Evolutionary conservation across 1,140 invertebrate genomes (phyloP), one percentile per base, ranked within the genome.

Genomic region (Hypothenemus hampei): DNA sequence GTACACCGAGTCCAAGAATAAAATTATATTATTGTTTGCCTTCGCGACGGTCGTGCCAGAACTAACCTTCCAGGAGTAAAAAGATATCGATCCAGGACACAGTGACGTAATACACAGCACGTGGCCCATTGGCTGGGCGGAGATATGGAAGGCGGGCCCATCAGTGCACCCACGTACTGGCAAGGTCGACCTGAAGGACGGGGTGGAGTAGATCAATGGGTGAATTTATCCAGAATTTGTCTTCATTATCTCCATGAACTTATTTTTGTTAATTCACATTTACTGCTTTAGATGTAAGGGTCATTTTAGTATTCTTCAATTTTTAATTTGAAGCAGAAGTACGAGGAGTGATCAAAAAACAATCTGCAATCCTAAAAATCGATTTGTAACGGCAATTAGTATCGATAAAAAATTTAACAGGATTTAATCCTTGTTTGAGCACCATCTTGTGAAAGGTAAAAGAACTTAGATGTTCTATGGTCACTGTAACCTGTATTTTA

Each of bases 111-210:
- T 22, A 21, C 36, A 24, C 16, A 10, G 29, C 43, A 41, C 24
- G 37, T 33, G 61, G 57, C 65, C 43, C 24, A 41, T 33, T 21
- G 50, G 65, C 58, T 65, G 60, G 65, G 57, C 48, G 58, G 45
- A 43, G 44, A 55, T 29, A n/a, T 24, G 50, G 63, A 36, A 54
- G 54, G 55, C 51, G 35, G 52, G 33, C 39, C 26, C n/a, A 19
- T 11, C 10, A 15, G 23, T 18, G 21, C 54, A 24, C 54, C 45
- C 47, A 57, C 45, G 54, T 44, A 24, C 13, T 4, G 24, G 13
- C 52, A 55, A 57, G 54, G 54, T 49, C 54, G 29, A 35, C 11
- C 19, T 31, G 46, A 44, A 49, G 46, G 54, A 43, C 24, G 45
- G 19, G 35, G 21, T 43, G 40, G 40, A 39, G 49, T 52, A 16